Base-by-base conservation (phyloP, 30 jellyfish, hydroid and myxozoan species). In the Cassiopea xamachana region DNA sequence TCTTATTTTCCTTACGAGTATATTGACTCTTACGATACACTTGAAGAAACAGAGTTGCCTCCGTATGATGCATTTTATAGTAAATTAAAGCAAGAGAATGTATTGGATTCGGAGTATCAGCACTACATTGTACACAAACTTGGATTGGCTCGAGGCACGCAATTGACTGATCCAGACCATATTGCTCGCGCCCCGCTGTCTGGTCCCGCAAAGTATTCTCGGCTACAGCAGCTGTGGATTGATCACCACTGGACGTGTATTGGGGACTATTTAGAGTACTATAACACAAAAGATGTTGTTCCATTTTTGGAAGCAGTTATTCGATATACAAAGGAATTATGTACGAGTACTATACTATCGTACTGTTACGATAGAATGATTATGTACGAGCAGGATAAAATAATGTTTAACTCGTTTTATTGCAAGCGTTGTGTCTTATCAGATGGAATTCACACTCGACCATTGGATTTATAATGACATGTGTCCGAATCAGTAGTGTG, bases 21-120 rank as follows among this genome's bases (percentile, higher is more conserved):
- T 50, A 77, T 77, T 47, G 58, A 46, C 16, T 3, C 7, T 0
- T 77, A 2, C 2, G 43, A 48, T 45, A 3, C 0, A 6, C 7
- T 43, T 7, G 2, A 7, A 8, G 86, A 43, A 1, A 77, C 86
- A 43, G 8, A 9, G 2, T 45, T 79, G 12, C 87, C 75, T 50
- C 77, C 77, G 0, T 79, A 79, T 79, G 87, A 79, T 1, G 70
- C 87, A 3, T 79, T 51, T 79, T 79, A 15, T 1, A 79, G 87
- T 19, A 79, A 19, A 3, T 51, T 79, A 4, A 48, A 51, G 55
- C 76, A 79, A 4, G 87, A 2, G 0, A 79, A 79, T 18, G 77
- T 79, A 1, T 18, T 79, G 0, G 76, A 79, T 14, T 69, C n/a
- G 0, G 75, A 79, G 18, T 50, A 14, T 48, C 39, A 27, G 39